phyloP scores from a whole-genome alignment of 2,888 invertebrate species.

The Pyrgus malvae region DNA sequence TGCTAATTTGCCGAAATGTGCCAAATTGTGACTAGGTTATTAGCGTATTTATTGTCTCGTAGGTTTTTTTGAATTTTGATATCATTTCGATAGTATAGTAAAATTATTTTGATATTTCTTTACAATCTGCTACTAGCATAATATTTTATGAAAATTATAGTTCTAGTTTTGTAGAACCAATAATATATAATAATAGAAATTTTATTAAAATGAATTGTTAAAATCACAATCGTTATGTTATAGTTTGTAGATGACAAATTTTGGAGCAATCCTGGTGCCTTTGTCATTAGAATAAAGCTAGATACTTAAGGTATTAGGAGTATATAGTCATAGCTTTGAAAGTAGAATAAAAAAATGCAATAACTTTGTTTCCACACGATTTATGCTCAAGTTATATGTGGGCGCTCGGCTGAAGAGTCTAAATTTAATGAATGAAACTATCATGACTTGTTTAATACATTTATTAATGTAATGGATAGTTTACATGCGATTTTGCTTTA shows the following conservation, averaged over 20 bases:
- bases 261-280: slow-evolving; percentile 24
- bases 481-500: slow-evolving; percentile 57
- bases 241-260: slow-evolving; percentile 20
- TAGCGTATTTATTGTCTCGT: not conserved
- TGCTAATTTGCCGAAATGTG: slow-evolving; percentile 24
- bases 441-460: slow-evolving; percentile 38
- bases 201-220: not conserved
- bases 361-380: slow-evolving; percentile 7
- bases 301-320: slow-evolving; percentile 2
- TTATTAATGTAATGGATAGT: slow-evolving; percentile 41
- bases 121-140: not conserved
- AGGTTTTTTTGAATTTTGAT: not conserved
- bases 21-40: slow-evolving; percentile 28
- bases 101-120: slow-evolving; percentile 16
- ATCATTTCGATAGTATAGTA: not conserved
- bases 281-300: slow-evolving; percentile 8
- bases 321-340: too few species aligned
- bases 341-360: too few species aligned
- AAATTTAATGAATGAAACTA: slow-evolving; percentile 40
- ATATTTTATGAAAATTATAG: slow-evolving; percentile 1
- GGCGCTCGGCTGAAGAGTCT: slow-evolving; percentile 50
- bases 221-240: not conserved
- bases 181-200: not conserved
- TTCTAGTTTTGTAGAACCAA: slow-evolving; percentile 2
- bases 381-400: slow-evolving; percentile 58